These are phyloP conservation scores for Xenops minutus DNA, from an alignment of 2,797 vertebrate species.

Conservation along the genomic window DNA sequence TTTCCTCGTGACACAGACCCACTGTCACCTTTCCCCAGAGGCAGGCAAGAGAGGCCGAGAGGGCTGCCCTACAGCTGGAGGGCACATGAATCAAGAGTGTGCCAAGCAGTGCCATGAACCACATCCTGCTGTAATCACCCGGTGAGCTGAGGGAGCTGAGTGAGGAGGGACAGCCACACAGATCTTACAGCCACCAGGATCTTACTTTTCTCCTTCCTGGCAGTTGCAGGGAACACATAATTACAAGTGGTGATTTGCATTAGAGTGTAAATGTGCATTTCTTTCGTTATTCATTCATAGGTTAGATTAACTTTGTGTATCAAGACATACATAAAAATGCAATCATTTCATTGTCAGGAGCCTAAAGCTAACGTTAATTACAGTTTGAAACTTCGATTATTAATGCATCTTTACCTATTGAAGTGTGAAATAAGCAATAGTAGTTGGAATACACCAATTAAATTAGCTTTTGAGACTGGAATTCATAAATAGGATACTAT, in stretches of 20 bases:
- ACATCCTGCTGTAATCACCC: too few species aligned
- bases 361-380: constrained; percentile 80
- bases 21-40: neutral
- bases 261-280: constrained; percentile 45
- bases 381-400: constrained; percentile 79
- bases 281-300: constrained; percentile 53
- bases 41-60: neutral
- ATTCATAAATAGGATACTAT: constrained; percentile 66
- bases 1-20: neutral
- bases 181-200: neutral
- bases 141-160: too few species aligned
- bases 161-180: neutral
- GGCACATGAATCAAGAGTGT: too few species aligned
- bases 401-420: constrained; percentile 80
- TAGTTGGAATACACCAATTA: constrained; percentile 80
- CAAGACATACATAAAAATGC: constrained; percentile 76
- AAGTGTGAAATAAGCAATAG: constrained; percentile 83
- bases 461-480: constrained; percentile 76
- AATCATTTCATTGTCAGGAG: constrained; percentile 77
- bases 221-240: constrained; percentile 32
- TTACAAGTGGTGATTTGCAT: constrained; percentile 58
- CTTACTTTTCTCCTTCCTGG: neutral
- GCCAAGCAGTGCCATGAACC: too few species aligned
- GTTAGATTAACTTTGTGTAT: constrained; percentile 76
- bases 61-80: too few species aligned